Evolutionary conservation across 2,888 invertebrate genomes (phyloP), one percentile per base, ranked within the genome.

Genomic region (Rhopalosiphum nymphaeae): DNA sequence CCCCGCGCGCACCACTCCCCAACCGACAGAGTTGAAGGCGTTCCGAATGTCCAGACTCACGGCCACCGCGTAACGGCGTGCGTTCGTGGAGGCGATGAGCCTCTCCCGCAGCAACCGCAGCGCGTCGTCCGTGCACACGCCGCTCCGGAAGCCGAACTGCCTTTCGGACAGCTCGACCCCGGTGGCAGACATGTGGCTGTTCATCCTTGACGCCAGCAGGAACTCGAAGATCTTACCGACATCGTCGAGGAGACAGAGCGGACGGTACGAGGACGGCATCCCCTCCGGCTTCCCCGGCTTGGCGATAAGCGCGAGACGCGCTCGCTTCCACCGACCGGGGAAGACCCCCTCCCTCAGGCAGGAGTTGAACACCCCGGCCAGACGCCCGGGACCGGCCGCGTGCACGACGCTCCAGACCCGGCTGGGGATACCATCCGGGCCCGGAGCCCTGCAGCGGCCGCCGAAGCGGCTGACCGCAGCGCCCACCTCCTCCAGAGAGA

Each of bases 181-280:
- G 0, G 87, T n/a, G n/a, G 49, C 87, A 10, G 87, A 29, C 87
- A 87, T 87, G 49, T 87, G 86, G 13, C n/a, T 49, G 87, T 49
- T 49, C 49, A 86, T 46, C 46, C 86, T 49, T 29, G 13, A 3
- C 7, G 25, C 88, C 56, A 89, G 3, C 88, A 89, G 56, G 25
- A 16, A 89, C 49, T 89, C 88, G 36, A 89, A 56, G 25, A 89
- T 56, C 88, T 89, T 89, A 0, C 89, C 61, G 44, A 89, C 61
- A 61, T 89, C 89, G 61, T 89, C 53, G 26, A 89, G 61, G 3
- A 89, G 89, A 29, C 89, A 89, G 44, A 89, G 29, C 44, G 89
- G 89, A 3, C 57, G 57, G 29, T 89, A 89, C 29, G 89, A 89
- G 21, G 61, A 89, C 29, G 89, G 57, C 26, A 26, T 44, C 89